Base-by-base conservation (phyloP, 1,140 invertebrate genomes). In the Heliothis subflexa region DNA sequence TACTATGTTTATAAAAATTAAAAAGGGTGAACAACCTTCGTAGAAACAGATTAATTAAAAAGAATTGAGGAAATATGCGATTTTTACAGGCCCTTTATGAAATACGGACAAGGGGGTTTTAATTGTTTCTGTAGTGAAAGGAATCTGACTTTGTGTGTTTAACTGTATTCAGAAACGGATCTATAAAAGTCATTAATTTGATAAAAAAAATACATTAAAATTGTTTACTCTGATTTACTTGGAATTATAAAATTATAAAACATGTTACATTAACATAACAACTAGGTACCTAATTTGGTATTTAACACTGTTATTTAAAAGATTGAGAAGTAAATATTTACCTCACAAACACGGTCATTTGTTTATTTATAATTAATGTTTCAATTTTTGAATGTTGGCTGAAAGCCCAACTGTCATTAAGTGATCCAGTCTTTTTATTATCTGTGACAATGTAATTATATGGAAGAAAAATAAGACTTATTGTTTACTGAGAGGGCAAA, bases 61-160 rank as follows among this genome's bases (percentile, higher is more conserved):
- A 13, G 59, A 64, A 75, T 75, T 75, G 73, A 75, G 73, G 73
- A 75, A 75, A 75, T 75, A 75, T 62, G 25, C 10, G 10, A 11
- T 40, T 74, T n/a, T n/a, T n/a, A n/a, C 61, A 64, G n/a, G 57
- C 61, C 16, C 33, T 25, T 47, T 45, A 21, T 74, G 14, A 49
- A 45, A 13, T 50, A 49, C 10, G 33, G 40, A 49, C 57, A 75
- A 75, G 52, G 45, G 16, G 33, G 50, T 62, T 75, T 59, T 25
- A 40, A 57, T 72, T 73, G 49, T 11, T 64, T 28, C 40, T 11
- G 13, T 25, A 62, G 73, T 75, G 72, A 75, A 75, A 75, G 73
- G 73, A 50, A 33, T 33, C 3, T 33, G 3, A 64, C 57, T 57
- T 73, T 54, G 71, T 72, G 21, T 45, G 11, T 72, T 72, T 72